Evolutionary conservation across 2,797 vertebrate species (phyloP), one percentile per base, ranked within the genome.

Genomic region (Crenuchus spilurus): DNA sequence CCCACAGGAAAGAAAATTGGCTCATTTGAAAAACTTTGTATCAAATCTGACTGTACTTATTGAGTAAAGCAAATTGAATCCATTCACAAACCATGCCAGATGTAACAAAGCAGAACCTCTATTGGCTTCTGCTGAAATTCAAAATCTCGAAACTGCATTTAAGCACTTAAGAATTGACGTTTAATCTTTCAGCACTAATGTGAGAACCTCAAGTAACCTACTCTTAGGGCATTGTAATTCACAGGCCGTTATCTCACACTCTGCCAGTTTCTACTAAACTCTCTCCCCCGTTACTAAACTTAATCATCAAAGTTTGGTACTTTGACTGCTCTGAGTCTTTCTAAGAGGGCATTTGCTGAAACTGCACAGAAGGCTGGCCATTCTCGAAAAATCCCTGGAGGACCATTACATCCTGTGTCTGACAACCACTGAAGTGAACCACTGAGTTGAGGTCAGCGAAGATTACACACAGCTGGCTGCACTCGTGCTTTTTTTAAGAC

Each of bases 221-320:
- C 60, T 55, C 37, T 33, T 10, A 62, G 44, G 51, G 24, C 39
- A 60, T 26, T 58, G 42, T 24, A 48, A 46, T 64, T 74, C 62
- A 2, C 31, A 30, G 24, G 22, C 41, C 31, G 24, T 58, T 58
- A 74, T 63, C 31, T 39, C 54, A 20, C 33, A 20, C 8, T 65
- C 2, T 2, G 4, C 42, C 51, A 8, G n/a, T 42, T 37, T 51
- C 24, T 26, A 14, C 44, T 64, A 54, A 65, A 64, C 30, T 28
- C 20, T 35, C 52, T 46, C 2, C 24, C 54, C 5, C 2, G 10
- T 57, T 41, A 18, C 33, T 51, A 33, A 60, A 58, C 24, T 60
- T 58, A 60, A 60, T 46, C 22, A 58, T 73, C 54, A 18, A 65
- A 65, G 51, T 46, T 72, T 52, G 22, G 28, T 39, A 37, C 33